Conservation (phyloP, 64 coral and sea anemone genomes). For the Pachyseris speciosa region DNA sequence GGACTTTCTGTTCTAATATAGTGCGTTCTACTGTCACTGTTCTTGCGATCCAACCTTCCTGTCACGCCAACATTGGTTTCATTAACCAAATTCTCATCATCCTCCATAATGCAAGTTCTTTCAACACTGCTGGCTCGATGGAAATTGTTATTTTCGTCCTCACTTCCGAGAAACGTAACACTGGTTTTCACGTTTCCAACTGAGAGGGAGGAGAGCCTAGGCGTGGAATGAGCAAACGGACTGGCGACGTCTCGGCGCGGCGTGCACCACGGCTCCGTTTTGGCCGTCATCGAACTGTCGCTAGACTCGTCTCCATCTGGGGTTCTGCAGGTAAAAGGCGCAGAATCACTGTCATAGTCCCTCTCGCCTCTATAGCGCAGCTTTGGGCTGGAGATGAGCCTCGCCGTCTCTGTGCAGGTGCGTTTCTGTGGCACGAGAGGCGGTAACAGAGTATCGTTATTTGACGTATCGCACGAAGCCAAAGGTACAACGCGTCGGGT, state of each 20-base stretch:
- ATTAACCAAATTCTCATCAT: not conserved
- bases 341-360: conserved; percentile 79
- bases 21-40: not conserved
- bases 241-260: not conserved
- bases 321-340: conserved; percentile 4
- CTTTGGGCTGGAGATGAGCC: conserved; percentile 64
- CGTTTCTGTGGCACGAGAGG: conserved; percentile 77
- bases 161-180: conserved; percentile 83
- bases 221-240: conserved; percentile 33
- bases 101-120: conserved; percentile 4
- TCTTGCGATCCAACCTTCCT: not conserved
- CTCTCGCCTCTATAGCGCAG: conserved; percentile 41
- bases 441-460: conserved; percentile 56
- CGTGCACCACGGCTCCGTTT: conserved; percentile 80
- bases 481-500: conserved; percentile 21
- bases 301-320: conserved; percentile 67
- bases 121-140: not conserved
- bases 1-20: not conserved
- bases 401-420: conserved; percentile 58
- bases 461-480: conserved; percentile 10
- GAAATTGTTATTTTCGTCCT: conserved; percentile 57
- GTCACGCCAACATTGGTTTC: not conserved
- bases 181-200: conserved; percentile 43
- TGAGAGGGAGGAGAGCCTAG: conserved; percentile 49
- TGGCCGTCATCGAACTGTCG: conserved; percentile 83